Evolutionary conservation across 1,140 invertebrate genomes (phyloP), one percentile per base, ranked within the genome.

Genomic region (Ganaspis sp.): DNA sequence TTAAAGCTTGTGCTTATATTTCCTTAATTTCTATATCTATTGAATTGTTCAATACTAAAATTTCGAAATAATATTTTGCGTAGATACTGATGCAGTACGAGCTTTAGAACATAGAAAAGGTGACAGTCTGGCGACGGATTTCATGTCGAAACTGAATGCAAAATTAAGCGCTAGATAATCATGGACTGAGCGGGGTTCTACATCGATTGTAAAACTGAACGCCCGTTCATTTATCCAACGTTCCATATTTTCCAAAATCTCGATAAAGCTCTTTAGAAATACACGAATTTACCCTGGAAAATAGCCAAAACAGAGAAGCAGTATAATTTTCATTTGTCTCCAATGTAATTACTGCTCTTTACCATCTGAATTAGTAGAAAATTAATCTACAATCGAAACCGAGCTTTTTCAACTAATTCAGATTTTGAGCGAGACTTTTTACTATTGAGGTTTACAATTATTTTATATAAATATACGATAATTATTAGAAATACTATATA

Each of bases 101-200:
- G 96, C 96, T 1, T 86, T 99, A 54, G 95, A 97, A 84, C 94
- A 94, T 54, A 92, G 98, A 80, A 95, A 95, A 87, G 97, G 97
- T 79, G 98, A 99, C 90, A 97, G 95, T 91, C 94, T 95, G 86
- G 97, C 98, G 23, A 94, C 94, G 88, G 97, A 98, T 70, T 99
- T 99, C 90, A 91, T 98, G n/a, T 96, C 96, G 85, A 96, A 94
- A 86, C 92, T 96, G 82, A 95, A 93, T 88, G 92, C 93, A 77
- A 95, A 95, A 91, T 91, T 74, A 23, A 40, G 8, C 37, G 37
- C 73, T 19, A 38, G 53, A 74, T 74, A 74, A 38, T 38, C 54
- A 9, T 58, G 11, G 23, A 4, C 1, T 58, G 9, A 26, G 58
- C 58, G 58, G 23, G 23, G 58, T 29, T 64, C 58, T 15, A 64